phyloP scores from a whole-genome alignment of 53 echinoderm and acorn worm genomes.

The Arbacia lixula region DNA sequence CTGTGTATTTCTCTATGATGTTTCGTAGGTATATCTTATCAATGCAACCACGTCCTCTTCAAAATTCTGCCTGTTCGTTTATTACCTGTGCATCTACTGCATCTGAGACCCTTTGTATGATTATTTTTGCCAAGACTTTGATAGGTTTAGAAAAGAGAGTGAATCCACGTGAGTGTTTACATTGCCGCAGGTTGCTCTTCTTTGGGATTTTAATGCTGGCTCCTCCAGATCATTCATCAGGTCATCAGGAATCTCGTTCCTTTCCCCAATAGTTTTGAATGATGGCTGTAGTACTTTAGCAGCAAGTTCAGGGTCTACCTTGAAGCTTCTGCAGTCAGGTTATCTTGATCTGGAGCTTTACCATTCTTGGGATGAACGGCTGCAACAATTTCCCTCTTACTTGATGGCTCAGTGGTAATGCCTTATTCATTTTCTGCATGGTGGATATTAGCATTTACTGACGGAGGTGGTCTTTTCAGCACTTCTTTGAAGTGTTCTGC shows the following conservation, averaged over 20 bases:
- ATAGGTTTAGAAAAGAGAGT: slow-evolving; percentile 1
- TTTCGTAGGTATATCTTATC: too few species aligned
- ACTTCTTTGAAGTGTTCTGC: slow-evolving; percentile 59
- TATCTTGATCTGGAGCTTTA: slow-evolving; percentile 58
- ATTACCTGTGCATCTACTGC: neutral
- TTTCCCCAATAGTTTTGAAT: slow-evolving; percentile 37
- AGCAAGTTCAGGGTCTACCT: slow-evolving; percentile 52
- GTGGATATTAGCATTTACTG: slow-evolving; percentile 29
- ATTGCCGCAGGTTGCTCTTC: slow-evolving; percentile 18
- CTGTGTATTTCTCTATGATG: too few species aligned
- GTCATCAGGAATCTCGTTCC: slow-evolving; percentile 30
- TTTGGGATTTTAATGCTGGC: slow-evolving; percentile 28
- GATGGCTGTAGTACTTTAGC: slow-evolving; percentile 14
- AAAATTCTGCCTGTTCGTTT: neutral
- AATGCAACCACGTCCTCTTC: too few species aligned
- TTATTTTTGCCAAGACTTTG: slow-evolving; percentile 3
- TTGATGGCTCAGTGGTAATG: slow-evolving; percentile 23
- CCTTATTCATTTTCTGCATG: slow-evolving; percentile 31
- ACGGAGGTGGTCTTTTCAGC: slow-evolving; percentile 61
- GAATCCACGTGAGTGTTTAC: slow-evolving; percentile 33
- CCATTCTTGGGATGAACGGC: slow-evolving; percentile 58
- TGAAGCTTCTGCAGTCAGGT: slow-evolving; percentile 59
- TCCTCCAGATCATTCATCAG: slow-evolving; percentile 38
- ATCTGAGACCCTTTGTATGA: neutral
- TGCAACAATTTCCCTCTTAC: slow-evolving; percentile 16